Conservation (phyloP, 2,888 invertebrate species). For the Cynaeus angustus region DNA sequence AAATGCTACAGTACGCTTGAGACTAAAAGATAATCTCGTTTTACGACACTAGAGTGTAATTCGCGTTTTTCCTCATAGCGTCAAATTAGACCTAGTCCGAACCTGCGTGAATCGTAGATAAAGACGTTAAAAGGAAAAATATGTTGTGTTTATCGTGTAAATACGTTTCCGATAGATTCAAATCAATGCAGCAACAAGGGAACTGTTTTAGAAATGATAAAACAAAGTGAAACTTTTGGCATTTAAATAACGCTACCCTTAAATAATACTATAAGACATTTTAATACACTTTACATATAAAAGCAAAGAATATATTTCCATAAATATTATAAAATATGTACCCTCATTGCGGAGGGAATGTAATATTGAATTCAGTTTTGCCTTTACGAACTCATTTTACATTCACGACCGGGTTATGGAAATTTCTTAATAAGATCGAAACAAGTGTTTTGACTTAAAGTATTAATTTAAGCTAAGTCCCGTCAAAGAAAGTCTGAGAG, state of each 20-base stretch:
- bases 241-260: constrained; percentile 33
- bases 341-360: constrained; percentile 42
- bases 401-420: constrained; percentile 44
- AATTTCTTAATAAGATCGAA: constrained; percentile 49
- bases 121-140: constrained; percentile 34
- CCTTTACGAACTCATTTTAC: constrained; percentile 42
- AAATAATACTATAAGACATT: constrained; percentile 43
- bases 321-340: constrained; percentile 50
- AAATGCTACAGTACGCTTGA: constrained; percentile 47
- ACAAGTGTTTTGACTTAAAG: constrained; percentile 43
- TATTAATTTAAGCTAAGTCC: constrained; percentile 25
- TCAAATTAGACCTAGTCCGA: constrained; percentile 14
- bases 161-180: constrained; percentile 16
- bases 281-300: constrained; percentile 49
- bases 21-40: constrained; percentile 42
- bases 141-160: constrained; percentile 20
- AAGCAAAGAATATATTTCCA: constrained; percentile 47
- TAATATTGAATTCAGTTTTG: constrained; percentile 48
- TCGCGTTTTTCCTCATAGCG: constrained; percentile 35
- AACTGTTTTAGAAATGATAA: constrained; percentile 14
- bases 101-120: background rate
- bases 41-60: constrained; percentile 42
- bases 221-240: constrained; percentile 17
- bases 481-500: constrained; percentile 13
- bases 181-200: constrained; percentile 8